Percentiles rank a stretch among this genome's conserved stretches.
phyloP scores from a whole-genome alignment of 2,888 invertebrate species.

The Tetranychus piercei region DNA sequence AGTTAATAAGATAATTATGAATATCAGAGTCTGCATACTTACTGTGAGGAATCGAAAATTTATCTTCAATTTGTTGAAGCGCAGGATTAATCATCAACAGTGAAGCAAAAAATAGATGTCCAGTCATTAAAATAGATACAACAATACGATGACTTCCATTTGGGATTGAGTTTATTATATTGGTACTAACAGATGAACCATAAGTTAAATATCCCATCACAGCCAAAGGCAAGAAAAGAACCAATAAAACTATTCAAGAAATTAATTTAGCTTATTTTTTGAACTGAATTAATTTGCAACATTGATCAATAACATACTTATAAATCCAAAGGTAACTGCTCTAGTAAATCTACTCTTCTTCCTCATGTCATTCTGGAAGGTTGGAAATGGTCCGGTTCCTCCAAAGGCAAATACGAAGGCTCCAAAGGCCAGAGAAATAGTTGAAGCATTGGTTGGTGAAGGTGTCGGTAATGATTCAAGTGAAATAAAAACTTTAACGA shows the following conservation, averaged over 20 bases:
- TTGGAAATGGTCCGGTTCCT: constrained; percentile 56
- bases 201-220: constrained; percentile 45
- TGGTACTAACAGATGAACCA: constrained; percentile 49
- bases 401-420: constrained; percentile 52
- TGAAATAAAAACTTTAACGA: constrained; percentile 35
- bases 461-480: constrained; percentile 36
- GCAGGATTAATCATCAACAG: constrained; percentile 52
- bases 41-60: constrained; percentile 53
- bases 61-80: constrained; percentile 59
- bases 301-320: constrained; percentile 36
- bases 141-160: constrained; percentile 40
- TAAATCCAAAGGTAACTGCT: constrained; percentile 52
- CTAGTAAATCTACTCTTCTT: constrained; percentile 50
- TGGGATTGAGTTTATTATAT: constrained; percentile 49
- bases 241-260: constrained; percentile 34
- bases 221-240: constrained; percentile 51
- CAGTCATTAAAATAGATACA: constrained; percentile 45
- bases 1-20: background rate
- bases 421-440: constrained; percentile 50
- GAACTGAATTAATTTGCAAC: background rate
- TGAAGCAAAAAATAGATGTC: constrained; percentile 48
- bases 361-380: constrained; percentile 78
- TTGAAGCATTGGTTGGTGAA: constrained; percentile 39
- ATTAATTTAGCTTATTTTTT: background rate
- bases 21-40: constrained; percentile 27